Evolutionary conservation across 2,113 vertebrate genomes (phyloP).

Genomic region (Trogon surrucura): DNA sequence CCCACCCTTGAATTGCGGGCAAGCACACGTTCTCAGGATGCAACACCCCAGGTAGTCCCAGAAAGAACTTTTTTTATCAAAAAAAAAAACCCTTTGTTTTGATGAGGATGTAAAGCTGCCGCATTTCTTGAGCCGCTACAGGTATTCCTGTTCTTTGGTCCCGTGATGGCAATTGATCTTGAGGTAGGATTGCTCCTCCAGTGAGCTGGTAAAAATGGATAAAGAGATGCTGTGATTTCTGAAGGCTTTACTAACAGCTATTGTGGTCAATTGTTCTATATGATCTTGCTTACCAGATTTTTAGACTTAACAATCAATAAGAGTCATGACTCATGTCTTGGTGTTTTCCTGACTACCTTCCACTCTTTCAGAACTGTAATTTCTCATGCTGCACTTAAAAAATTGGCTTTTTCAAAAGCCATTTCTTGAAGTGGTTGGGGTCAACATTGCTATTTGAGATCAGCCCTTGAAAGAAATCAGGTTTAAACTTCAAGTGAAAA

Average conservation of each 20-base stretch:
- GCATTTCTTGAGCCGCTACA: accelerated
- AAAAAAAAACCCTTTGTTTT: background rate
- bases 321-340: background rate
- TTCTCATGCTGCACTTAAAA: background rate
- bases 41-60: background rate
- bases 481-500: background rate
- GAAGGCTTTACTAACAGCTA: background rate
- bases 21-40: background rate
- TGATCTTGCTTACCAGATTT: background rate
- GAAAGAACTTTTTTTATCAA: background rate
- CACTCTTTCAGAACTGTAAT: background rate
- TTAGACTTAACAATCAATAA: background rate
- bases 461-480: background rate
- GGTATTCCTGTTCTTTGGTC: background rate
- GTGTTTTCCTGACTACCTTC: background rate
- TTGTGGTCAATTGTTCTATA: background rate
- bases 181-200: background rate
- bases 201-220: background rate
- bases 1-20: background rate
- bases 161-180: background rate
- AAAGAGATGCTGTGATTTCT: background rate
- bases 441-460: background rate
- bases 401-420: background rate
- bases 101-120: background rate
- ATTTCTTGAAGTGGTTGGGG: background rate